Conservation (phyloP, 2,888 invertebrate genomes). For the Thera obeliscata region DNA sequence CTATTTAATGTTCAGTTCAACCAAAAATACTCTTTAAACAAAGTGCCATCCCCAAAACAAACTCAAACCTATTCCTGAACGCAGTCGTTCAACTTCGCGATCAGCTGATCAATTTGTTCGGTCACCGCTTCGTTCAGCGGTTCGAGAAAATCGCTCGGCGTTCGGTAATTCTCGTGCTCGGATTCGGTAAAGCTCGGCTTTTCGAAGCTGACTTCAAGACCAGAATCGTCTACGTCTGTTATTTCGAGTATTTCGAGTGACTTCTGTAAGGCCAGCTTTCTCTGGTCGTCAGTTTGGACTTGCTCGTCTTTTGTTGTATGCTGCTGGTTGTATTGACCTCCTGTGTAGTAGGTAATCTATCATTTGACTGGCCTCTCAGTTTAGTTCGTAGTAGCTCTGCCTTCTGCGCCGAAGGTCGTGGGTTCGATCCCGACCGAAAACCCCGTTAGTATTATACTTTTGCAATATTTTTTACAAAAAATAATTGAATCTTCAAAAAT, state of each 20-base stretch:
- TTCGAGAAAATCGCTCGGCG: conserved; percentile 71
- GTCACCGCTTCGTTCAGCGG: conserved; percentile 69
- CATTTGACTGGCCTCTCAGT: too few species aligned
- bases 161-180: conserved; percentile 67
- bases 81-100: conserved; percentile 70
- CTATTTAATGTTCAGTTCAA: neutral
- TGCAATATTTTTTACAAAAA: too few species aligned
- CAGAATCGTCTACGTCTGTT: conserved; percentile 48
- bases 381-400: too few species aligned
- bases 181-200: conserved; percentile 64
- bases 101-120: conserved; percentile 75
- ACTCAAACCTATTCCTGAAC: conserved; percentile 56
- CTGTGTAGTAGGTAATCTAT: conserved; percentile 3
- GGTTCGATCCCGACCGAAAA: too few species aligned
- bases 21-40: conserved; percentile 2
- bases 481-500: too few species aligned
- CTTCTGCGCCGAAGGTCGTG: too few species aligned
- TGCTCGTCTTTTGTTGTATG: conserved; percentile 55
- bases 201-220: conserved; percentile 69
- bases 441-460: too few species aligned
- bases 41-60: conserved; percentile 6
- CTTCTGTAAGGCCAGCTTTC: conserved; percentile 57
- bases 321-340: conserved; percentile 22
- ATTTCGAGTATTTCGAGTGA: conserved; percentile 70
- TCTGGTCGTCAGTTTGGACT: conserved; percentile 57